These are phyloP conservation scores for Papilio protenor DNA, from an alignment of 2,888 invertebrate genomes.

Conservation along the genomic window DNA sequence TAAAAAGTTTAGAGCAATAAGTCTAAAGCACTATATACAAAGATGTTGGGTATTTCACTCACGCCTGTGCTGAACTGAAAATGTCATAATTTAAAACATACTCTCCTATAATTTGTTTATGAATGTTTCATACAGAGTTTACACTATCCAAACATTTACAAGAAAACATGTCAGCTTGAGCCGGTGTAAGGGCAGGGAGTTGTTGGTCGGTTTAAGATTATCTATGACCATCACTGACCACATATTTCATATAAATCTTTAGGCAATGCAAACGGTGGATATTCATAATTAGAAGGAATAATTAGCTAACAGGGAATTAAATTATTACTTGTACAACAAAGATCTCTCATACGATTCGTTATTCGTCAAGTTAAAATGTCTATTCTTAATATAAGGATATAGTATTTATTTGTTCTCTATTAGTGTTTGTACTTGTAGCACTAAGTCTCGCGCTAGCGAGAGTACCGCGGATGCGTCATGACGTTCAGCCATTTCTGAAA, in stretches of 20 bases:
- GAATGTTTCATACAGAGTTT: neutral
- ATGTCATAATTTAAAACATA: too few species aligned
- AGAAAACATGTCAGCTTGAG: too few species aligned
- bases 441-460: constrained; percentile 92
- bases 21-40: too few species aligned
- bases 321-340: constrained; percentile 1
- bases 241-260: neutral
- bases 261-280: neutral
- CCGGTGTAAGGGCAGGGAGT: too few species aligned
- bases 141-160: neutral
- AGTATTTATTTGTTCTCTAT: constrained; percentile 93
- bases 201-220: too few species aligned
- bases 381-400: constrained; percentile 40
- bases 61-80: too few species aligned
- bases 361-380: constrained; percentile 6
- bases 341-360: neutral
- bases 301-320: too few species aligned
- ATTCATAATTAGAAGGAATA: neutral
- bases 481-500: constrained; percentile 97
- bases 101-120: neutral
- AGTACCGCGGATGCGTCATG: constrained; percentile 94
- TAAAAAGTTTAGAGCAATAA: too few species aligned
- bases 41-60: neutral
- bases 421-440: constrained; percentile 94
- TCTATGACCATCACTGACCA: neutral